Percentiles rank a stretch among this genome's conserved stretches.
Evolutionary conservation across 2,888 invertebrate species (phyloP).

Genomic region (Harpagoxenus sublaevis): DNA sequence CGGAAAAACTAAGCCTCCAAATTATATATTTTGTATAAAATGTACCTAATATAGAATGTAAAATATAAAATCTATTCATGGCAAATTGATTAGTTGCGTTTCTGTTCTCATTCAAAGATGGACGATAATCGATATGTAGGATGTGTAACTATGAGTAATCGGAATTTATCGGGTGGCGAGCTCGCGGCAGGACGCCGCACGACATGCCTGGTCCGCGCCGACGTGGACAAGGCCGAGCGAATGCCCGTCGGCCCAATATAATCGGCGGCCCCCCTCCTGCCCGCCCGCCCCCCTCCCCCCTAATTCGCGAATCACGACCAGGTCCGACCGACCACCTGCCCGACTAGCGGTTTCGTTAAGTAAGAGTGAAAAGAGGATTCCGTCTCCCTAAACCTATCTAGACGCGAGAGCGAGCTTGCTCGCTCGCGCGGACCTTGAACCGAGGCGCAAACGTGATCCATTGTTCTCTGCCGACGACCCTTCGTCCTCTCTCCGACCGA

Average conservation of each 20-base stretch:
- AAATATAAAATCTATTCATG: not conserved
- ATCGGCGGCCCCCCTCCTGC: slow-evolving; percentile 17
- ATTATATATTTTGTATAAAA: not conserved
- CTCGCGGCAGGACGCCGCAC: not conserved
- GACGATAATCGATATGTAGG: slow-evolving; percentile 4
- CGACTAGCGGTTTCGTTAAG: slow-evolving; percentile 63
- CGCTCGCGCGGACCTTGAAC: slow-evolving; percentile 72
- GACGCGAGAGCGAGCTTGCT: slow-evolving; percentile 46
- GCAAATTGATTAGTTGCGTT: not conserved
- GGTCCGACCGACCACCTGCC: slow-evolving; percentile 60
- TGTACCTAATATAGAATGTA: too few relatives aligned
- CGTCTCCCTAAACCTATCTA: slow-evolving; percentile 67
- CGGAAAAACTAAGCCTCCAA: not conserved
- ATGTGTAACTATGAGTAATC: slow-evolving; percentile 15
- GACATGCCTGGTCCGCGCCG: slow-evolving; percentile 6
- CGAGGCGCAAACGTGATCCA: slow-evolving; percentile 73
- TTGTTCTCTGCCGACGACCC: slow-evolving; percentile 78
- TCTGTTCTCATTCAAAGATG: not conserved
- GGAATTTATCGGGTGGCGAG: slow-evolving; percentile 38
- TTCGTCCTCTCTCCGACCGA: slow-evolving; percentile 69
- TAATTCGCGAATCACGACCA: slow-evolving; percentile 61
- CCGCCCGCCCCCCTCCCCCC: not conserved
- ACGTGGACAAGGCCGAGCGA: slow-evolving; percentile 35
- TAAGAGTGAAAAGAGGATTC: slow-evolving; percentile 64
- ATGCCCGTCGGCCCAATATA: slow-evolving; percentile 54